These are phyloP conservation scores for Porites lutea DNA, from an alignment of 64 coral and sea anemone genomes.

Conservation along the genomic window DNA sequence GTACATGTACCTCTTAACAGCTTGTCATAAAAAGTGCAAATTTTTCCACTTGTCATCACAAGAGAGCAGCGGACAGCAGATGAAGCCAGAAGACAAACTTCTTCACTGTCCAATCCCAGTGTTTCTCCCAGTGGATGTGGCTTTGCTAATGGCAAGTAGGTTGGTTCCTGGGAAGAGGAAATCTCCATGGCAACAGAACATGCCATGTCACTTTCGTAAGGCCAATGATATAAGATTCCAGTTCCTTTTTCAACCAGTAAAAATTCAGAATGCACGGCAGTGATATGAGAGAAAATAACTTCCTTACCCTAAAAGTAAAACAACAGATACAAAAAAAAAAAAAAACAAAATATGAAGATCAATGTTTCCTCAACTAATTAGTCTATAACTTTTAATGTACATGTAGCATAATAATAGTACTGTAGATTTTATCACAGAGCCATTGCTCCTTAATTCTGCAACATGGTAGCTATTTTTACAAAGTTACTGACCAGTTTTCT, in stretches of 20 bases:
- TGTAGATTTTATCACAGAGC: too few relatives aligned
- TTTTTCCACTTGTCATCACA: conserved; percentile 87
- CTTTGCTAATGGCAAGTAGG: conserved; percentile 59
- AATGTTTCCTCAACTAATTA: not conserved
- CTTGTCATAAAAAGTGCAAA: conserved; percentile 95
- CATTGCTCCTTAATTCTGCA: too few relatives aligned
- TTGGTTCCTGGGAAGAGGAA: not conserved
- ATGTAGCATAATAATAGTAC: too few relatives aligned
- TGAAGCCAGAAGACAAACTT: conserved; percentile 61
- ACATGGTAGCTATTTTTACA: too few relatives aligned
- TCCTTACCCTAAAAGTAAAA: conserved; percentile 65
- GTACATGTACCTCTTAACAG: conserved; percentile 71
- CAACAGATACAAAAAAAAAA: not conserved
- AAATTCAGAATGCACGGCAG: conserved; percentile 84
- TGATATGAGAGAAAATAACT: conserved; percentile 77
- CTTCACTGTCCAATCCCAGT: conserved; percentile 60
- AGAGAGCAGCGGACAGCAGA: conserved; percentile 79
- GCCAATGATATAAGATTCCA: conserved; percentile 89
- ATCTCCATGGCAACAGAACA: conserved; percentile 43
- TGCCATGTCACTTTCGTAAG: conserved; percentile 40
- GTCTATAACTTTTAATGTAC: too few relatives aligned
- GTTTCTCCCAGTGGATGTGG: conserved; percentile 66
- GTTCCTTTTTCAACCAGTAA: conserved; percentile 82
- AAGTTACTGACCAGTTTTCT: too few relatives aligned
- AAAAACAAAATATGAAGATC: not conserved